These are phyloP conservation scores for Hystrix cristata DNA, from an alignment of 2,113 vertebrate species.

Conservation along the genomic window DNA sequence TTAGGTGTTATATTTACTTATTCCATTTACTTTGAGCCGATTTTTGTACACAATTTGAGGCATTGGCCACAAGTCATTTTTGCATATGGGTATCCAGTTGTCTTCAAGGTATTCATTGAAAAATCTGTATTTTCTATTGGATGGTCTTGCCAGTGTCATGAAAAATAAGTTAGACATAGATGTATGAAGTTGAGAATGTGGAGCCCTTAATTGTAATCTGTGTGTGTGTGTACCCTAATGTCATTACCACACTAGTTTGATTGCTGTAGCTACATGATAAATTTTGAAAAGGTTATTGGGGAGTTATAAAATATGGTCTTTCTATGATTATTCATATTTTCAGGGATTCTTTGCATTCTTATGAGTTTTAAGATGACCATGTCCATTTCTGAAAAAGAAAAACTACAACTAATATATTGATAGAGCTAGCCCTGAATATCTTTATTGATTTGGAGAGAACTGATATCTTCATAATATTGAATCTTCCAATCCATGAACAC, in stretches of 20 bases:
- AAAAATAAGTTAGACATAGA: no score
- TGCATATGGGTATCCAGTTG: no score
- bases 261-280: no score
- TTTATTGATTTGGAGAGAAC: background rate
- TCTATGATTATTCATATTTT: background rate
- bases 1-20: background rate
- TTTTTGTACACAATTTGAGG: background rate
- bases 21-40: background rate
- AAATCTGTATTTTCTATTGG: background rate
- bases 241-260: background rate
- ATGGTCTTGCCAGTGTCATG: no score
- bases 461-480: no score
- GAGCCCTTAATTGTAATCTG: background rate
- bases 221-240: background rate
- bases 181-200: no score
- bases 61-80: no score
- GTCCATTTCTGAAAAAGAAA: background rate
- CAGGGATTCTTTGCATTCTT: background rate
- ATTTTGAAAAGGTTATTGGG: background rate
- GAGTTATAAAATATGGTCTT: background rate
- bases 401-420: background rate
- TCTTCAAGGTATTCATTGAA: background rate
- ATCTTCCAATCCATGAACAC: no score
- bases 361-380: background rate
- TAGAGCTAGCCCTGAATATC: background rate